phyloP scores from a whole-genome alignment of 23 tunicate species.

The Oikopleura albicans region DNA sequence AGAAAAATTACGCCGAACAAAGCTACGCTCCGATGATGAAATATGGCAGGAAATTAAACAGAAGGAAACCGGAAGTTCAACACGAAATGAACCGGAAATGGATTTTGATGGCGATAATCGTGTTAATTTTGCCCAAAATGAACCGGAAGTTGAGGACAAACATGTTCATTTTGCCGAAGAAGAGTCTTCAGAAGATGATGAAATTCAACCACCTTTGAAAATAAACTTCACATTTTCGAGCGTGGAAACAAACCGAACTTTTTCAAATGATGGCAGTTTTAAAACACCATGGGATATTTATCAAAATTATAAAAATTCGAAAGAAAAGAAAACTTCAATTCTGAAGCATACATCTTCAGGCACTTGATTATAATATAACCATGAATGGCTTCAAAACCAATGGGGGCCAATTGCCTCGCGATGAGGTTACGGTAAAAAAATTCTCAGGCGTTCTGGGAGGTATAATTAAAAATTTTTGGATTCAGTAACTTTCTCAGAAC shows the following conservation, averaged over 20 bases:
- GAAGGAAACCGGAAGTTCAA: background rate
- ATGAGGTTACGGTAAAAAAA: no score
- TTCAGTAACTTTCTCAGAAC: no score
- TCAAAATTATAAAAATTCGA: background rate
- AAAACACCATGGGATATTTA: constrained; percentile 10
- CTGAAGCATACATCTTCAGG: background rate
- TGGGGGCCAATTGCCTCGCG: no score
- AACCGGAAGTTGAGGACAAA: background rate
- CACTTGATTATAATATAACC: no score
- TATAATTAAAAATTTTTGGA: no score
- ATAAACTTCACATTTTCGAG: background rate
- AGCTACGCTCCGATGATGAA: background rate
- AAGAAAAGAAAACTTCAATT: background rate
- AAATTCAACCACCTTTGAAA: background rate
- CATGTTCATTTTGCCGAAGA: background rate
- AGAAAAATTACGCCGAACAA: constrained; percentile 12
- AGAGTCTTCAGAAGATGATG: background rate
- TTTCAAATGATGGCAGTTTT: background rate
- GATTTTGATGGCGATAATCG: background rate
- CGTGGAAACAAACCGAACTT: background rate
- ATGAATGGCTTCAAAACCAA: no score
- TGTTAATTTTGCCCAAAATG: background rate
- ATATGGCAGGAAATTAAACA: background rate
- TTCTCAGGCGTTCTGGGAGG: no score
- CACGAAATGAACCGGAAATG: background rate